Conservation (phyloP, 1,140 invertebrate species). For the Harlomillsia oculata region DNA sequence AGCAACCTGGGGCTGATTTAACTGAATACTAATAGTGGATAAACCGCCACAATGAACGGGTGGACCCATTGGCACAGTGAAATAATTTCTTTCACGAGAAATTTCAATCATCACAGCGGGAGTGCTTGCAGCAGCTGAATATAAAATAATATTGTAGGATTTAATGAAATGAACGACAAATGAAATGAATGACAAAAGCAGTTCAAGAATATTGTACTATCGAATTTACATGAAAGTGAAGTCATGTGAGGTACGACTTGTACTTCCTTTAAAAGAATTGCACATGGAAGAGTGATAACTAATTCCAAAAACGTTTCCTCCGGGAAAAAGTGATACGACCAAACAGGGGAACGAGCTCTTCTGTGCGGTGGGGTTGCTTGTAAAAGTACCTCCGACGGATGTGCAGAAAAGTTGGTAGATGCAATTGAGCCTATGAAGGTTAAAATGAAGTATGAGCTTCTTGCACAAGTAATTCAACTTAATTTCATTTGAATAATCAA, state of each 20-base stretch:
- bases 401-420: conserved; percentile 71
- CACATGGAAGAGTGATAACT: conserved; percentile 74
- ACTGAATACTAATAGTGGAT: conserved; percentile 69
- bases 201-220: not conserved
- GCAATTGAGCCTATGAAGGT: conserved; percentile 60
- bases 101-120: conserved; percentile 77
- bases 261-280: conserved; percentile 76
- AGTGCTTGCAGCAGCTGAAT: conserved; percentile 59
- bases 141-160: conserved; percentile 33
- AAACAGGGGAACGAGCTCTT: conserved; percentile 71
- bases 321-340: conserved; percentile 87
- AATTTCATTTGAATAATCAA: conserved; percentile 35
- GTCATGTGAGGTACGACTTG: conserved; percentile 78
- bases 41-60: conserved; percentile 72
- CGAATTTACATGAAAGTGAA: conserved; percentile 55
- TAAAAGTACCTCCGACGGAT: conserved; percentile 75
- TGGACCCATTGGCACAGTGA: conserved; percentile 53
- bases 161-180: not conserved
- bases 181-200: conserved; percentile 10
- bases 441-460: conserved; percentile 1
- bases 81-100: conserved; percentile 45
- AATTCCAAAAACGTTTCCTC: conserved; percentile 79
- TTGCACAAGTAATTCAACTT: not conserved
- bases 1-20: conserved; percentile 68
- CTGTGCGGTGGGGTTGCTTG: conserved; percentile 60